phyloP scores from a whole-genome alignment of 2,888 invertebrate species.

The Rhagium mordax region DNA sequence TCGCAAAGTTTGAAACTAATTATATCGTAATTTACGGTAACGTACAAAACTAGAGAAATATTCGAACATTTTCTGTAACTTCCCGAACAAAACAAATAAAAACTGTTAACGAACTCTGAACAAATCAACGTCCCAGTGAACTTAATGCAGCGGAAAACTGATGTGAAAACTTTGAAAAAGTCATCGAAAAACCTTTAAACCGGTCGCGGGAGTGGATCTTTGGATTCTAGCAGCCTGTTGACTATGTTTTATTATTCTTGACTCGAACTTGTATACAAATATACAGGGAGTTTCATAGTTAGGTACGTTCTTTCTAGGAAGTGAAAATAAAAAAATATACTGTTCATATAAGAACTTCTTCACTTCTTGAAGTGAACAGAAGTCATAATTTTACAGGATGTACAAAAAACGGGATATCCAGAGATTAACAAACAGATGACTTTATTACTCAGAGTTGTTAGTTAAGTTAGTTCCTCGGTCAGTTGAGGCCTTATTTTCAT shows the following conservation, averaged over 20 bases:
- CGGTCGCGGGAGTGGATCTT: background rate
- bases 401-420: too few species aligned
- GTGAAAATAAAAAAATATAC: too few species aligned
- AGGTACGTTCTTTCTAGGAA: too few species aligned
- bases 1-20: conserved; percentile 38
- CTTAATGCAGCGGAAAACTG: conserved; percentile 57
- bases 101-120: conserved; percentile 50
- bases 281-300: too few species aligned
- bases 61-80: conserved; percentile 35
- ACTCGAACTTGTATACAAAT: background rate
- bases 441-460: too few species aligned
- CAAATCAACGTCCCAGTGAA: conserved; percentile 55
- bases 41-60: conserved; percentile 25
- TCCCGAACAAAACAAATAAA: conserved; percentile 45
- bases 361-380: too few species aligned
- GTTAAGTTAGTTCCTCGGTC: too few species aligned
- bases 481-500: too few species aligned
- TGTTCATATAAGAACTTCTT: too few species aligned
- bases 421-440: too few species aligned
- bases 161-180: conserved; percentile 51
- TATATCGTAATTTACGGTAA: conserved; percentile 35
- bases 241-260: background rate
- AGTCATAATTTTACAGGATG: too few species aligned
- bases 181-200: conserved; percentile 38
- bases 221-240: background rate